Evolutionary conservation across 1,140 invertebrate species (phyloP).

Genomic region (Chrysopa pallens): DNA sequence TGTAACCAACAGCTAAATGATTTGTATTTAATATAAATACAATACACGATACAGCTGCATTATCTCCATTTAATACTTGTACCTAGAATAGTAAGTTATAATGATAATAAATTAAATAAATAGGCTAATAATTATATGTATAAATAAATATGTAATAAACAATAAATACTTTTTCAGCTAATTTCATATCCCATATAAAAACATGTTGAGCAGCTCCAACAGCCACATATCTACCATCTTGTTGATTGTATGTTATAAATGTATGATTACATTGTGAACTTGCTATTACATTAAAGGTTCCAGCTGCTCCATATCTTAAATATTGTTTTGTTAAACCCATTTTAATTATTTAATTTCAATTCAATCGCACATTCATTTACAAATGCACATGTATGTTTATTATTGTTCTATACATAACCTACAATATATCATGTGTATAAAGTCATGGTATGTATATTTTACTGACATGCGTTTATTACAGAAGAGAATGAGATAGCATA

Average conservation of each 20-base stretch:
- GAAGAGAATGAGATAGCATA: too few relatives aligned
- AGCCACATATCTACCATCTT: conserved; percentile 67
- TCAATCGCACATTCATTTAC: too few relatives aligned
- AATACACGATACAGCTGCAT: conserved; percentile 53
- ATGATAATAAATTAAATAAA: too few relatives aligned
- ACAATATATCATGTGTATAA: too few relatives aligned
- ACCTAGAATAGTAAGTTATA: conserved; percentile 33
- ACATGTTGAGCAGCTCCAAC: conserved; percentile 84
- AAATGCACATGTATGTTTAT: too few relatives aligned
- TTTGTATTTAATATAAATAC: conserved; percentile 49
- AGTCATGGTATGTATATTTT: too few relatives aligned
- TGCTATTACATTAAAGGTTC: conserved; percentile 73
- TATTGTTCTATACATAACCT: too few relatives aligned
- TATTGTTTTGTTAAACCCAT: conserved; percentile 98
- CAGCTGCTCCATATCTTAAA: conserved; percentile 64
- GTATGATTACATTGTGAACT: conserved; percentile 58
- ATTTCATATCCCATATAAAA: conserved; percentile 82
- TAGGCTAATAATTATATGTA: too few relatives aligned
- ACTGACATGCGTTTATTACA: too few relatives aligned
- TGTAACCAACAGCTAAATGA: conserved; percentile 78
- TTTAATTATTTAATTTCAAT: too few relatives aligned
- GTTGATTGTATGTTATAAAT: conserved; percentile 58
- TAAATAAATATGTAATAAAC: too few relatives aligned
- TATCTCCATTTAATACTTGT: conserved; percentile 58
- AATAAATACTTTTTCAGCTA: conserved; percentile 84